Conservation (phyloP, 2,113 vertebrate species). For the Caloenas nicobarica region DNA sequence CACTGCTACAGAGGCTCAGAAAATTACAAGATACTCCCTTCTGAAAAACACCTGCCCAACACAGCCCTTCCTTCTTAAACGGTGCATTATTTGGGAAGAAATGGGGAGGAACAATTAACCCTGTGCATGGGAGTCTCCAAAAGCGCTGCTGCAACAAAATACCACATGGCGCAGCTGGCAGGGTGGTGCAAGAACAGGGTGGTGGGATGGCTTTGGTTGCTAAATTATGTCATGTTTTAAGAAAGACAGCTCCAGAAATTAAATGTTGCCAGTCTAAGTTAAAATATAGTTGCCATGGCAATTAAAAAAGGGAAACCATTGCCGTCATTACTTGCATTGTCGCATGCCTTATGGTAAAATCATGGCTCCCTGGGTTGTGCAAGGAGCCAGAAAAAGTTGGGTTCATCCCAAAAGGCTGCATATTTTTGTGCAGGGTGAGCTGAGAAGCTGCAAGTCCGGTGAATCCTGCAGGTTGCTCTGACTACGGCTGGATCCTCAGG, state of each 20-base stretch:
- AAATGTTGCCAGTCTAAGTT: background rate
- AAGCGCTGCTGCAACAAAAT: background rate
- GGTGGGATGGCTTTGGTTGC: background rate
- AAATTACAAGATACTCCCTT: background rate
- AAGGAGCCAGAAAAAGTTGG: background rate
- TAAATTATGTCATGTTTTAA: background rate
- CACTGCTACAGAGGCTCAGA: background rate
- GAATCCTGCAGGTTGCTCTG: background rate
- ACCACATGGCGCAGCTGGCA: background rate
- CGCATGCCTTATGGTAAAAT: background rate
- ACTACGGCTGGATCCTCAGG: background rate
- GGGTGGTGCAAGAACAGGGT: rapidly evolving
- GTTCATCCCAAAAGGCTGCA: background rate
- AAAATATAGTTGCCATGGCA: constrained; percentile 1
- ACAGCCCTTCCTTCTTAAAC: background rate
- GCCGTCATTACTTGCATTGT: background rate
- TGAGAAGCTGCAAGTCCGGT: background rate
- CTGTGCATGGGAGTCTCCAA: background rate
- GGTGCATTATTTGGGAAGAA: background rate
- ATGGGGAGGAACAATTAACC: background rate
- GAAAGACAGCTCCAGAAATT: background rate
- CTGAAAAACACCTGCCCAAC: background rate
- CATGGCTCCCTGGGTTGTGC: background rate
- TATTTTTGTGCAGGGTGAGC: background rate
- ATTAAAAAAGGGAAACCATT: background rate